Conservation (phyloP, 1,140 invertebrate genomes). For the Brachionus koreanus region DNA sequence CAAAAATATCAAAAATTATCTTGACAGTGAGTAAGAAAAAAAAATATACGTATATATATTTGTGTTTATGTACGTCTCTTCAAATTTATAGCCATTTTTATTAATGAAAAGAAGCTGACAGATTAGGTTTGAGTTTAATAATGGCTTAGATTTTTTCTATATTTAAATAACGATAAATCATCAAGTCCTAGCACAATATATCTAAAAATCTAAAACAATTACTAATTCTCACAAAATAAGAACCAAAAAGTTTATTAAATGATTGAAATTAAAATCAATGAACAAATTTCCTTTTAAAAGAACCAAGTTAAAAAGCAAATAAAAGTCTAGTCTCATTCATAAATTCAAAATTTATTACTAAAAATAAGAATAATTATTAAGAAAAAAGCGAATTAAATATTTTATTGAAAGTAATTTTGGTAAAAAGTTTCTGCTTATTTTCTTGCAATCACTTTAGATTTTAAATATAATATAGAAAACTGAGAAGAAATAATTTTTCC, state of each 20-base stretch:
- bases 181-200: neutral
- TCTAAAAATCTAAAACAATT: neutral
- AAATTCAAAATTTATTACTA: neutral
- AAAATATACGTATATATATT: neutral
- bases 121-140: neutral
- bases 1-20: neutral
- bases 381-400: neutral
- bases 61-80: neutral
- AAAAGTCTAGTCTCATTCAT: neutral
- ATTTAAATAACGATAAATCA: neutral
- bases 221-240: neutral
- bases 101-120: neutral
- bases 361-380: neutral
- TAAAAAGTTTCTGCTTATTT: neutral
- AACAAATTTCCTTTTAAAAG: neutral
- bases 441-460: neutral
- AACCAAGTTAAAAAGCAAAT: neutral
- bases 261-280: neutral
- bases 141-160: neutral
- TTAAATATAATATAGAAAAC: too few relatives aligned
- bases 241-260: neutral
- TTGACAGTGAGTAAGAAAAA: neutral
- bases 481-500: too few relatives aligned
- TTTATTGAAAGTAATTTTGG: neutral
- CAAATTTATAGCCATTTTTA: neutral